These are phyloP conservation scores for Diplolepis rosae DNA, from an alignment of 2,888 invertebrate genomes.

Conservation along the genomic window DNA sequence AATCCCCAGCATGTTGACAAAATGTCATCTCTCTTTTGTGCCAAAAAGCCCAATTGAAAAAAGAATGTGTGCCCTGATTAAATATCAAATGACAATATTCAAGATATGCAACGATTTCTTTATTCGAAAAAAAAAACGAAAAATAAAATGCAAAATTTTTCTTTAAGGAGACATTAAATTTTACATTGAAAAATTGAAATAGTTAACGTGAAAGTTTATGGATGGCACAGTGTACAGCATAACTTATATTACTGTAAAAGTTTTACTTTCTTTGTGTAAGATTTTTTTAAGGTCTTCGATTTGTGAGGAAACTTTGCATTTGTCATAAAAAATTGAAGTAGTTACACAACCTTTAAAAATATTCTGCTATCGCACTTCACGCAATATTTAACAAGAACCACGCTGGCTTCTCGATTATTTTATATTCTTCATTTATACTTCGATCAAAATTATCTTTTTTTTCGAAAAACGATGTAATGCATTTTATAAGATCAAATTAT, in stretches of 20 bases:
- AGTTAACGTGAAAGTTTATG: no score
- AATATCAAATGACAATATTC: no score
- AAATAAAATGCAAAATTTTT: no score
- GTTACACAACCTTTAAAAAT: background rate
- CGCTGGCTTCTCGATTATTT: background rate
- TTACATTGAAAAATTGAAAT: background rate
- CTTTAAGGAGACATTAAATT: no score
- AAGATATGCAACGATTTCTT: constrained; percentile 8
- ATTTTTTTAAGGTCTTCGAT: background rate
- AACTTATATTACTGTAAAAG: background rate
- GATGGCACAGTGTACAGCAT: background rate
- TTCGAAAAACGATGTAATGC: constrained; percentile 12
- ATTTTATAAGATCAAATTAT: constrained; percentile 21
- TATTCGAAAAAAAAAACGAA: background rate
- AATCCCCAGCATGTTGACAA: constrained; percentile 14
- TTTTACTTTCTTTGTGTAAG: background rate
- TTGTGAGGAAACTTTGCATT: constrained; percentile 12
- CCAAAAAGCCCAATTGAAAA: constrained; percentile 14
- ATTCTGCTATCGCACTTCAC: background rate
- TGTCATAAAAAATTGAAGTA: background rate
- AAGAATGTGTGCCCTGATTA: background rate
- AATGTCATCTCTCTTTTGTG: background rate
- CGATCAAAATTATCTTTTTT: background rate
- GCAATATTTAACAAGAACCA: background rate
- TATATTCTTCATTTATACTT: background rate